Percentiles rank a stretch among this genome's conserved stretches.
These are phyloP conservation scores for Spea multiplicata DNA, from an alignment of 2,113 vertebrate genomes.

Conservation along the genomic window DNA sequence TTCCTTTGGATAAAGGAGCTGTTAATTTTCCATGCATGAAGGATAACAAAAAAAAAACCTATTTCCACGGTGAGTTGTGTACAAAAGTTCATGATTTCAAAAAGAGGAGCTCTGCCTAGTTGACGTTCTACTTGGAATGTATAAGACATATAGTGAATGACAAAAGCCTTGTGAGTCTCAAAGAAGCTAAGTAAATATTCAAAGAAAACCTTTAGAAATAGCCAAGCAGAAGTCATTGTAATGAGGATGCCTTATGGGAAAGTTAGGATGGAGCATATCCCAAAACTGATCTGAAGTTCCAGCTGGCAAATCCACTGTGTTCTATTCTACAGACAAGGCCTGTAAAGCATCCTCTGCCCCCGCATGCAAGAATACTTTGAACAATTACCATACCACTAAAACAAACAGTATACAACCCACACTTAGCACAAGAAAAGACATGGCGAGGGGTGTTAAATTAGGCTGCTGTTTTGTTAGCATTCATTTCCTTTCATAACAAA, in stretches of 20 bases:
- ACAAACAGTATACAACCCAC: slow-evolving; percentile 46
- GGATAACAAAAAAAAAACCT: slow-evolving; percentile 8
- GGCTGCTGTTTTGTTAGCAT: slow-evolving; percentile 33
- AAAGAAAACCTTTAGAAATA: slow-evolving; percentile 31
- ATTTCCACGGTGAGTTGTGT: slow-evolving; percentile 26
- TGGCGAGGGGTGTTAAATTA: slow-evolving; percentile 6
- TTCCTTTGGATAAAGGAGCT: slow-evolving; percentile 5
- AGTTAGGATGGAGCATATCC: slow-evolving; percentile 12
- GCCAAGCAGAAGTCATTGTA: slow-evolving; percentile 8
- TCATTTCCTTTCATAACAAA: slow-evolving; percentile 17
- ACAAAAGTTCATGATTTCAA: slow-evolving; percentile 3
- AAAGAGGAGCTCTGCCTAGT: slow-evolving; percentile 6
- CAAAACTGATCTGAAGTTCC: slow-evolving; percentile 28
- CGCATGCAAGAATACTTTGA: slow-evolving; percentile 36
- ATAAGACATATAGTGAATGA: slow-evolving; percentile 9
- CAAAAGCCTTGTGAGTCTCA: slow-evolving; percentile 22
- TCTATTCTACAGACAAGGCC: slow-evolving; percentile 37
- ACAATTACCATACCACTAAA: slow-evolving; percentile 39
- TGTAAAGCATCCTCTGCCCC: slow-evolving; percentile 37
- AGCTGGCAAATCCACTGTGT: slow-evolving; percentile 39
- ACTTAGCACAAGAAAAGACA: slow-evolving; percentile 21
- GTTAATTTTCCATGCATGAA: slow-evolving; percentile 1
- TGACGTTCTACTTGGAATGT: slow-evolving; percentile 20
- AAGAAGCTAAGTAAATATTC: slow-evolving; percentile 36
- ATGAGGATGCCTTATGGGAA: slow-evolving; percentile 31